Evolutionary conservation across 2,797 vertebrate species (phyloP).

Genomic region (Philypnodon macrostomus): DNA sequence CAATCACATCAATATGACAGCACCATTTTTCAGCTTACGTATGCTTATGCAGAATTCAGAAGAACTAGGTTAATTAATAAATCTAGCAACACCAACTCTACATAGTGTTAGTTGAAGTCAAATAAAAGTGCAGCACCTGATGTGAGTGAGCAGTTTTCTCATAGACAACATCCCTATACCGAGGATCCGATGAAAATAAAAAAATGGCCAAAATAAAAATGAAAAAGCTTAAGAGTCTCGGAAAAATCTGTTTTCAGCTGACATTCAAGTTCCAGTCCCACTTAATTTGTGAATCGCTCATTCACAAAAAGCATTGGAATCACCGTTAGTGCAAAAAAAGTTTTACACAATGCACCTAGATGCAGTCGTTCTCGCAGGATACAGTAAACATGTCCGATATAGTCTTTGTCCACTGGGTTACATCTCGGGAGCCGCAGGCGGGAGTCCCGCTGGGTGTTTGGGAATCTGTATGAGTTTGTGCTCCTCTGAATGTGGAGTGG

Average conservation of each 20-base stretch:
- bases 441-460: constrained; percentile 65
- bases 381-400: constrained; percentile 63
- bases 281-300: constrained; percentile 68
- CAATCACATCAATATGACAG: constrained; percentile 53
- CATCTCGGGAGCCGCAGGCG: constrained; percentile 72
- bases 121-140: constrained; percentile 60
- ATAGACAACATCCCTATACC: constrained; percentile 48
- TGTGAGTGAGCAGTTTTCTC: constrained; percentile 49
- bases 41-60: constrained; percentile 41
- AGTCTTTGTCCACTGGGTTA: constrained; percentile 42
- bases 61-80: constrained; percentile 35
- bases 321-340: constrained; percentile 71
- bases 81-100: constrained; percentile 39
- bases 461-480: constrained; percentile 75
- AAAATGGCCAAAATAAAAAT: constrained; percentile 52
- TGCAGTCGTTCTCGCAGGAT: constrained; percentile 63
- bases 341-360: constrained; percentile 64
- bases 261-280: constrained; percentile 78
- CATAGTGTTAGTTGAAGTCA: constrained; percentile 31
- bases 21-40: constrained; percentile 39
- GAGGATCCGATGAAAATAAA: too few species aligned
- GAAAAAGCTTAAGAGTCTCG: constrained; percentile 57
- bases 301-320: constrained; percentile 71
- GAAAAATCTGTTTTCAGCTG: constrained; percentile 50
- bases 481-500: constrained; percentile 64